phyloP scores from a whole-genome alignment of 2,797 vertebrate genomes.

The Gymnocypris eckloni region DNA sequence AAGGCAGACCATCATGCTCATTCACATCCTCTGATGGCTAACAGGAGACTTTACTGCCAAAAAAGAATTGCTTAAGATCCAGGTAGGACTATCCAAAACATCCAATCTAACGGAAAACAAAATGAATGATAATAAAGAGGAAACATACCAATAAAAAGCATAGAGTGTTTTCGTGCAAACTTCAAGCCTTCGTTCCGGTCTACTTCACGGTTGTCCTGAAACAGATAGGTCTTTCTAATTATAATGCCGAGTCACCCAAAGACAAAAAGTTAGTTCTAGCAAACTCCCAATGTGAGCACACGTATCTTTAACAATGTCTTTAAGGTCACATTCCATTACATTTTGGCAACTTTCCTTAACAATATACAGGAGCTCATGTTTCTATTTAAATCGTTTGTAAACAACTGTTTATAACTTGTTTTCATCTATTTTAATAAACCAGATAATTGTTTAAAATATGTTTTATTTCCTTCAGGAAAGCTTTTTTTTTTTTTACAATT shows the following conservation, averaged over 20 bases:
- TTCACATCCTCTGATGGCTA: slow-evolving; percentile 5
- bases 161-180: slow-evolving; percentile 97
- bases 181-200: slow-evolving; percentile 96
- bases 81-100: not conserved
- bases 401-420: not conserved
- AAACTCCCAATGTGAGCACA: not conserved
- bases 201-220: slow-evolving; percentile 93
- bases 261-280: not conserved
- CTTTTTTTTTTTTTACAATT: not conserved
- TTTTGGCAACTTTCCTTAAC: not conserved
- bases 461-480: not conserved
- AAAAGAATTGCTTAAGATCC: slow-evolving; percentile 3
- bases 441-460: not conserved
- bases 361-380: not conserved
- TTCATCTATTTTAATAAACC: not conserved
- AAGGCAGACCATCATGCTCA: slow-evolving; percentile 3
- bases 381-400: not conserved
- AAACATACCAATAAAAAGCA: slow-evolving; percentile 94
- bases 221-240: slow-evolving; percentile 53
- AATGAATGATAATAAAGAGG: not conserved
- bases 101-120: not conserved
- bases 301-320: not conserved
- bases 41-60: not conserved
- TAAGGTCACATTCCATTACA: not conserved
- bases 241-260: not conserved